Evolutionary conservation across 1,140 invertebrate genomes (phyloP), one percentile per base, ranked within the genome.

Genomic region (Triops cancriformis): DNA sequence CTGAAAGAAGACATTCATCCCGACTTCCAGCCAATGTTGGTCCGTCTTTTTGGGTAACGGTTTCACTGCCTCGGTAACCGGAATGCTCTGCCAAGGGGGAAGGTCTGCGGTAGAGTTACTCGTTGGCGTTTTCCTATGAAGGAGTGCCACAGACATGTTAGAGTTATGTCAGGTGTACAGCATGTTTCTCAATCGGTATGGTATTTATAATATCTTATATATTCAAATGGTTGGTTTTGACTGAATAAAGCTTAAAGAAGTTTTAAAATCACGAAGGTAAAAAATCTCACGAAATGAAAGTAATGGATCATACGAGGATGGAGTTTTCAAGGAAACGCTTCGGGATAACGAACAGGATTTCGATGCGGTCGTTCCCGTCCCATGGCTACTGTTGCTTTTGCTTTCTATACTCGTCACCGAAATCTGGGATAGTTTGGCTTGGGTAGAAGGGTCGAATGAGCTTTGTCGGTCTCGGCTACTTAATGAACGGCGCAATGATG

Each of bases 1-100:
- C 72, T 82, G 80, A 75, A 82, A 82, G 74, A 82, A 80, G 43
- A 82, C 81, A 72, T 82, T 82, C 77, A 81, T 81, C 23, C 82
- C 82, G 26, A 81, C 45, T 72, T 81, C 79, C 1, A 81, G 79
- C 81, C 81, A 81, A 64, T 81, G 79, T 23, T 79, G 75, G 64
- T 81, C 76, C 26, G 77, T 76, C 26, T 73, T 80, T 72, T 81
- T 80, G 73, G 78, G 80, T 27, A 72, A n/a, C 14, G 78, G 73
- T 73, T 51, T 45, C 18, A 76, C 45, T 7, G 76, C 74, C 76
- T 72, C 42, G 51, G 73, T 73, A 42, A 31, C 51, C 27, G 75
- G 72, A 28, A 79, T 73, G 43, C 73, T 78, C 27, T 78, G 79
- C 79, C 72, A 80, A 37, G 51, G 77, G 10, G 76, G 79, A 64